A percentile compares a stretch with the other conserved stretches of the same genome.
These are phyloP conservation scores for Panthera leo DNA, from an alignment of 2,113 vertebrate species.

Conservation along the genomic window DNA sequence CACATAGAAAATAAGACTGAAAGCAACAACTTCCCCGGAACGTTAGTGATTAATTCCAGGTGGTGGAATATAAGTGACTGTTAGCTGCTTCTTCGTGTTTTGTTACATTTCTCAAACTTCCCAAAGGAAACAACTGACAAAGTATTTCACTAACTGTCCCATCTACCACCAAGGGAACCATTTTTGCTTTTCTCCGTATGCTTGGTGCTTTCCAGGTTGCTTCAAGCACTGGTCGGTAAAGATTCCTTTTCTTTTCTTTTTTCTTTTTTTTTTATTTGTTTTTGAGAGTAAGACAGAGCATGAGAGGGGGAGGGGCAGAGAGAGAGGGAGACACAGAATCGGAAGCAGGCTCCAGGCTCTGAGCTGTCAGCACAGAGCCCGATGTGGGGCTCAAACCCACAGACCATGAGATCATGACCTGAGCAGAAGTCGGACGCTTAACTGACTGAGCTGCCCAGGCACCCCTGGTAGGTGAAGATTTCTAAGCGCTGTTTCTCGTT, in stretches of 20 bases:
- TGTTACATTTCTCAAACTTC: not conserved
- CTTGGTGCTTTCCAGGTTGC: not conserved
- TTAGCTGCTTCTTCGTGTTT: not conserved
- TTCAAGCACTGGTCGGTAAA: not conserved
- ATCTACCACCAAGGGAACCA: not conserved
- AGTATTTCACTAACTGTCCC: not conserved
- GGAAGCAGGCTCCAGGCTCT: too few species aligned
- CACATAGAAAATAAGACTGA: not conserved
- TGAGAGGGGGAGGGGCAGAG: too few species aligned
- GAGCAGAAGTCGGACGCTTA: too few species aligned
- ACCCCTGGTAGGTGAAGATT: not conserved
- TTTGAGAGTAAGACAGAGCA: too few species aligned
- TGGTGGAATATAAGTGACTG: not conserved
- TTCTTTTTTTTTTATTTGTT: too few species aligned
- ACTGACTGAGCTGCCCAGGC: too few species aligned
- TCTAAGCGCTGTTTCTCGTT: not conserved
- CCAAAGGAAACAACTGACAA: not conserved
- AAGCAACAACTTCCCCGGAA: conserved; percentile 24
- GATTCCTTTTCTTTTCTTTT: too few species aligned
- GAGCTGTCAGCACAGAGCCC: too few species aligned
- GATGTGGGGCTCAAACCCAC: too few species aligned
- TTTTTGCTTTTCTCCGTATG: not conserved
- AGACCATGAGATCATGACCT: too few species aligned
- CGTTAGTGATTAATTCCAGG: not conserved
- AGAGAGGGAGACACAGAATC: too few species aligned